phyloP scores from a whole-genome alignment of 2,797 vertebrate species.

The Chloroceryle amazona region DNA sequence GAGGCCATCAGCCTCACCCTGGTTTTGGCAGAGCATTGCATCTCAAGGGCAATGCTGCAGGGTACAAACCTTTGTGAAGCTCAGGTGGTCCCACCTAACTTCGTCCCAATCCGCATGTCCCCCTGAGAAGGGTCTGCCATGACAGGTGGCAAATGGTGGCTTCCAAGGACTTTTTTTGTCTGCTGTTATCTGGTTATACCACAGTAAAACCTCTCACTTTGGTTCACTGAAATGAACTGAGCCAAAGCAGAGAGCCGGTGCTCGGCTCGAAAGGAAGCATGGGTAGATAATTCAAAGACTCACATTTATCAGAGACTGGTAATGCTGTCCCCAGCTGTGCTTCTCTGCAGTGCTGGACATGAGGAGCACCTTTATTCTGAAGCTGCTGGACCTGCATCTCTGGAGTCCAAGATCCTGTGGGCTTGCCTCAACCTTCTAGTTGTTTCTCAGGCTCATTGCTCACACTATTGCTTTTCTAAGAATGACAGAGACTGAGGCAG shows the following conservation, averaged over 20 bases:
- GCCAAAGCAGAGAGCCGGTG: neutral
- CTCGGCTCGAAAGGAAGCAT: neutral
- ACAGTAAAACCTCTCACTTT: neutral
- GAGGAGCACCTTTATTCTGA: neutral
- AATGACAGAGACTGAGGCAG: neutral
- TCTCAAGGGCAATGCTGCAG: neutral
- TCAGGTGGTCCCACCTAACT: accelerated
- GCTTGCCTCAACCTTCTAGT: accelerated
- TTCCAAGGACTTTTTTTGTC: neutral
- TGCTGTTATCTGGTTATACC: neutral
- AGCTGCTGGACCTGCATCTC: neutral
- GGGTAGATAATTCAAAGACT: neutral
- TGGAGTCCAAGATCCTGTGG: neutral
- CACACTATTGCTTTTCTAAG: neutral
- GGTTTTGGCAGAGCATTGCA: neutral
- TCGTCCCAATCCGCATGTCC: neutral
- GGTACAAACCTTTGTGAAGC: neutral
- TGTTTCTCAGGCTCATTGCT: neutral
- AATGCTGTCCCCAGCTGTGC: neutral
- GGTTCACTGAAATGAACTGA: neutral
- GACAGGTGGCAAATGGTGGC: neutral
- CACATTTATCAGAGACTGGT: neutral
- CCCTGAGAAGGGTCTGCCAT: neutral
- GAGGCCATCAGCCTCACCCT: neutral
- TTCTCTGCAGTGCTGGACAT: neutral